These are phyloP conservation scores for Agrilus biguttatus DNA, from an alignment of 2,888 invertebrate genomes.

Conservation along the genomic window DNA sequence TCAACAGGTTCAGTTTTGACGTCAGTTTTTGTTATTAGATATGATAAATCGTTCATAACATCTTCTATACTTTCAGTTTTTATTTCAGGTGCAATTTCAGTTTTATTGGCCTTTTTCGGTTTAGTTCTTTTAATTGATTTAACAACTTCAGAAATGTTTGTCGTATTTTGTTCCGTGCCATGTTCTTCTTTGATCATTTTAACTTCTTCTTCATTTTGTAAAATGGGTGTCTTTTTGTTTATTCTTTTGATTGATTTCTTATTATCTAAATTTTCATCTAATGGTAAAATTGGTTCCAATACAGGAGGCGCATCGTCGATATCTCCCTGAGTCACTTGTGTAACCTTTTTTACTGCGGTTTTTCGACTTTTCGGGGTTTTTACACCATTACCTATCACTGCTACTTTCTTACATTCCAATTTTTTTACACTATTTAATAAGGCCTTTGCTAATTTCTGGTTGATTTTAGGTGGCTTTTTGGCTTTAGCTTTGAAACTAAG, in stretches of 20 bases:
- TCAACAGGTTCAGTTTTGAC: constrained; percentile 18
- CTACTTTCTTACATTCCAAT: constrained; percentile 20
- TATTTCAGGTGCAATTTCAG: constrained; percentile 12
- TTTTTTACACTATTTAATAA: constrained; percentile 20
- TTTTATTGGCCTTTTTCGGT: constrained; percentile 12
- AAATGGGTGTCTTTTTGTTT: constrained; percentile 10
- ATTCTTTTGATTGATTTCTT: constrained; percentile 13
- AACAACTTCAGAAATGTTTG: constrained; percentile 12
- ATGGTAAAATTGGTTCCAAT: constrained; percentile 23
- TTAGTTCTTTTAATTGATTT: constrained; percentile 7
- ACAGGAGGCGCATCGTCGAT: constrained; percentile 18
- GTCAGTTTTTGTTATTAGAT: constrained; percentile 19
- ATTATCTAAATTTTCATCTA: constrained; percentile 15
- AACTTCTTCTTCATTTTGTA: constrained; percentile 7
- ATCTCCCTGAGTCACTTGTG: not conserved
- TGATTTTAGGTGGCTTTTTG: constrained; percentile 16
- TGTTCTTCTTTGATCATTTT: constrained; percentile 8
- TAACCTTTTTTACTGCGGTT: constrained; percentile 12
- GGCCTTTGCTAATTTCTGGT: constrained; percentile 18
- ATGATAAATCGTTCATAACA: constrained; percentile 24
- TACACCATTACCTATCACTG: constrained; percentile 23
- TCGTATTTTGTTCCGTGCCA: constrained; percentile 6
- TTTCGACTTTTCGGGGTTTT: constrained; percentile 16
- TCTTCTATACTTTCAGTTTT: constrained; percentile 23
- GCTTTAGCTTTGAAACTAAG: constrained; percentile 22